Percentiles rank a stretch among this genome's conserved stretches.
These are phyloP conservation scores for Bombyx mandarina DNA, from an alignment of 1,140 invertebrate species.

Conservation along the genomic window DNA sequence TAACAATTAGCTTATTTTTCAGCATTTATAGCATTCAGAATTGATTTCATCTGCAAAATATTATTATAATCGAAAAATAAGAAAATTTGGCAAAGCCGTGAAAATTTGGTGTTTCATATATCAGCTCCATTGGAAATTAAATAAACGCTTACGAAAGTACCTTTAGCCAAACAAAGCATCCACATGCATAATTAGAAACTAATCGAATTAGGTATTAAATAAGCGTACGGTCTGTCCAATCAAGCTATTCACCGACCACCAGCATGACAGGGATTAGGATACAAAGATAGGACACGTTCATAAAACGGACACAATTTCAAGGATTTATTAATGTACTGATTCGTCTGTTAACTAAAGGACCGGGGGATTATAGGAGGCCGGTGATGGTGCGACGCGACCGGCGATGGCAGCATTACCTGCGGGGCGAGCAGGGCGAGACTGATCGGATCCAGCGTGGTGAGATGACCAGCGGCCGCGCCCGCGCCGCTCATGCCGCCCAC, in stretches of 20 bases:
- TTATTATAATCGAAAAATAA: not conserved
- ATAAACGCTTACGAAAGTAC: conserved; percentile 13
- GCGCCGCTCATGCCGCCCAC: conserved; percentile 66
- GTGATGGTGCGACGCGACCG: conserved; percentile 29
- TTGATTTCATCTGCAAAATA: no score
- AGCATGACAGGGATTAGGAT: conserved; percentile 14
- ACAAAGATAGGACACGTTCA: not conserved
- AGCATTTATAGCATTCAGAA: not conserved
- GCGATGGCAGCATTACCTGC: conserved; percentile 50
- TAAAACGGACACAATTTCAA: no score
- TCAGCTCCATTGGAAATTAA: conserved; percentile 11
- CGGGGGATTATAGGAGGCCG: conserved; percentile 19
- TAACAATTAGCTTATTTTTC: not conserved
- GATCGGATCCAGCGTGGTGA: conserved; percentile 62
- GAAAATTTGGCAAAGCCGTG: conserved; percentile 2
- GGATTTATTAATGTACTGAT: no score
- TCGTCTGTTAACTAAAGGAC: conserved; percentile 3
- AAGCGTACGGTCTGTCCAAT: conserved; percentile 46
- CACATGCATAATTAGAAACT: conserved; percentile 45
- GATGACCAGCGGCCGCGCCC: conserved; percentile 59
- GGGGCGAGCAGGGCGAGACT: conserved; percentile 64
- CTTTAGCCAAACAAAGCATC: conserved; percentile 45
- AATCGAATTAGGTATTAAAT: conserved; percentile 32
- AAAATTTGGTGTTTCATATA: conserved; percentile 4
- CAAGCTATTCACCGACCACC: conserved; percentile 50